Conservation (phyloP, 2,888 invertebrate genomes). For the Aromia moschata region DNA sequence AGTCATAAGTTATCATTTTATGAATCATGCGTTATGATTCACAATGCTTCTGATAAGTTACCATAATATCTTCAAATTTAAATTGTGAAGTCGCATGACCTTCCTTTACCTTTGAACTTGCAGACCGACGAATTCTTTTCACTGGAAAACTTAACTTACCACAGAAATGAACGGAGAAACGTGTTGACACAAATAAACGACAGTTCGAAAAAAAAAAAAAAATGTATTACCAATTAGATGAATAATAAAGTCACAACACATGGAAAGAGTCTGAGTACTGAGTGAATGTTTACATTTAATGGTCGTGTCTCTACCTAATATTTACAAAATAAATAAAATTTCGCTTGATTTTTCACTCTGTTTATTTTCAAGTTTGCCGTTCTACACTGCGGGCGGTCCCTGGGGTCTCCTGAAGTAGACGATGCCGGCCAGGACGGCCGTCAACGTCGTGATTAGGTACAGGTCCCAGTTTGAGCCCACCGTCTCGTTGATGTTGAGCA, state of each 20-base stretch:
- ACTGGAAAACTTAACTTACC: no score
- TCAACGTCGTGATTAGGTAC: constrained; percentile 84
- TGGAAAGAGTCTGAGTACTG: no score
- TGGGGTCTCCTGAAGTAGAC: constrained; percentile 80
- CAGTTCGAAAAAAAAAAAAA: no score
- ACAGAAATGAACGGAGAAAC: no score
- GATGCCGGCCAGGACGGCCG: constrained; percentile 83
- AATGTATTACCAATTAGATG: constrained; percentile 12
- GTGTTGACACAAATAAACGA: no score
- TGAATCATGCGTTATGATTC: no score
- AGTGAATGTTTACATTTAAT: background rate
- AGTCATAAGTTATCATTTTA: no score
- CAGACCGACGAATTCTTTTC: no score
- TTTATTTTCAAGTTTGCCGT: constrained; percentile 4
- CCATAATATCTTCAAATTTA: no score
- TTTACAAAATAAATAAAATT: constrained; percentile 41
- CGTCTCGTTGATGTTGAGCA: constrained; percentile 75
- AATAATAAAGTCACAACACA: constrained; percentile 14
- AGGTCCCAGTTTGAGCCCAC: constrained; percentile 94
- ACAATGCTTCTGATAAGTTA: no score
- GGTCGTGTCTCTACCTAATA: constrained; percentile 8
- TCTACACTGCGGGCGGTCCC: constrained; percentile 25
- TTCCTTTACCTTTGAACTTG: no score
- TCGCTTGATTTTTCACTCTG: constrained; percentile 16
- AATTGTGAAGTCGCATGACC: no score